phyloP scores from a whole-genome alignment of 2,113 vertebrate species.

The Callocephalon fimbriatum region DNA sequence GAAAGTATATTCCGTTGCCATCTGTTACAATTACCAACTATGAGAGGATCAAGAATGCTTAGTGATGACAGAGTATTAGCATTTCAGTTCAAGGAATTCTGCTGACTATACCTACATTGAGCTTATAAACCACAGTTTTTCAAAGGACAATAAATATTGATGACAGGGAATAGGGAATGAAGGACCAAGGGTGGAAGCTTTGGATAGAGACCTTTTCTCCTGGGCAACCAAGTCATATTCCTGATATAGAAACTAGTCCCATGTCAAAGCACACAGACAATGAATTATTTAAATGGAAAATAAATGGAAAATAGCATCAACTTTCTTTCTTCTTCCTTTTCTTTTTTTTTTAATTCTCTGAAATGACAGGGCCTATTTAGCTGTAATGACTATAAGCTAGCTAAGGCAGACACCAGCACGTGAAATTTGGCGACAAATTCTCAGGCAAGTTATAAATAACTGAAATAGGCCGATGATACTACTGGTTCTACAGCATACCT shows the following conservation, averaged over 20 bases:
- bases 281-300: not conserved
- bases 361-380: not conserved
- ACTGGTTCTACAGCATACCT: not conserved
- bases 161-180: not conserved
- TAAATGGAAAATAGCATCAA: not conserved
- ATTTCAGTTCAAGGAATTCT: not conserved
- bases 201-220: not conserved
- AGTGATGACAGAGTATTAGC: not conserved
- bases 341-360: not conserved
- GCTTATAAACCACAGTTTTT: not conserved
- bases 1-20: not conserved
- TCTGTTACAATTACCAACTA: not conserved
- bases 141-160: not conserved
- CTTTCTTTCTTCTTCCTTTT: accelerated
- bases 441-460: not conserved
- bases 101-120: not conserved
- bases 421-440: not conserved
- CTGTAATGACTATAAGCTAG: not conserved
- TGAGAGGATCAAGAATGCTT: not conserved
- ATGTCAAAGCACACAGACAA: not conserved
- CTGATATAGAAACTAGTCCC: not conserved
- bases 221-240: not conserved
- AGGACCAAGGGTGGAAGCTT: not conserved
- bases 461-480: not conserved
- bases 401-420: not conserved